Base-by-base conservation (phyloP, 2,888 invertebrate species). In the Eudemis profundana region DNA sequence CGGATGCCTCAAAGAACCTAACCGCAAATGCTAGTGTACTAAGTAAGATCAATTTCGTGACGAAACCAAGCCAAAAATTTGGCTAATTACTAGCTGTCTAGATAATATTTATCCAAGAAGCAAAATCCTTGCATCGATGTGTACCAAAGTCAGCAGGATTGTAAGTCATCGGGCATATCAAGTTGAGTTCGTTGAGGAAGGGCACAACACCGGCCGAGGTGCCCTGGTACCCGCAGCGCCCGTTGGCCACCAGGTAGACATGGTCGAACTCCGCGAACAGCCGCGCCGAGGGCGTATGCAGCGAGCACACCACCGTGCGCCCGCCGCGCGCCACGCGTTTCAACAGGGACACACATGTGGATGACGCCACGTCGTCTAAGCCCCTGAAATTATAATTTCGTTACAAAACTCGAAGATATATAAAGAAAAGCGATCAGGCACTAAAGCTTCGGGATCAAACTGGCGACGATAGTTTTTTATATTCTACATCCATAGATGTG, bases 141-240 rank as follows among this genome's bases (percentile, higher is more conserved):
- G 94, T 87, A 98, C 98, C 95, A 86, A 98, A 99, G 90, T 99
- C 99, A 4, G 98, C 98, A 0, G 99, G 99, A 86, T 98, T 99
- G 82, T 98, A 98, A 72, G 98, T 97, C 68, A 93, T 94, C 0
- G 99, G 99, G 81, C 99, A 99, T 27, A 95, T 94, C 38, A 98
- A 89, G 40, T 96, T 96, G 56, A 98, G 87, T 8, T 94, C 93
- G 10, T 94, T 92, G 60, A 98, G 90, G 84, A 96, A 98, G 0
- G 97, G 96, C 27, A 99, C 95, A 1, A 98, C 94, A 15, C 96
- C 95, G 1, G 92, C 87, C 0, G 96, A 94, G 0, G 95, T 93
- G 1, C 98, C 98, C 76, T 97, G 96, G 84, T 97, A 99, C 4
- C 97, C 95, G 82, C 98, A 98, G 74, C 97, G 95, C 0, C 99